Conservation (phyloP, 2,113 vertebrate species). For the Casuarius casuarius region DNA sequence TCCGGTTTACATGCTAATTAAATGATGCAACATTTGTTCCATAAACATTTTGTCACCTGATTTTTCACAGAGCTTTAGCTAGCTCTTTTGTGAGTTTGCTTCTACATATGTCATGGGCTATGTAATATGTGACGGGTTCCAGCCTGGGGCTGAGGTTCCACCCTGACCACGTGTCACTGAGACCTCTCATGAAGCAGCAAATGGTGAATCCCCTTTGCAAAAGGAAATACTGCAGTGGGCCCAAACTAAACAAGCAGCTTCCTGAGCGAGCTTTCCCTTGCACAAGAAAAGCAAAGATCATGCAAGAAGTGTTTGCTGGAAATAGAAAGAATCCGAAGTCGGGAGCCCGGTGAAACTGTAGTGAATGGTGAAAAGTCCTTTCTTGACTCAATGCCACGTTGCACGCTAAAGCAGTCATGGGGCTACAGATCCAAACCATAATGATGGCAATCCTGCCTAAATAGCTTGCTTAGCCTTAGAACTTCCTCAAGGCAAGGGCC, state of each 20-base stretch:
- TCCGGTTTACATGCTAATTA: not conserved
- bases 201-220: rapidly evolving
- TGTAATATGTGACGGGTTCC: not conserved
- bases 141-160: not conserved
- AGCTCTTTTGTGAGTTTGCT: not conserved
- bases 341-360: rapidly evolving
- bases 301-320: rapidly evolving
- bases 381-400: not conserved
- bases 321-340: not conserved
- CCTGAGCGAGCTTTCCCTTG: not conserved
- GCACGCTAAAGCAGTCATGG: not conserved
- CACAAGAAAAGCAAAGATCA: not conserved
- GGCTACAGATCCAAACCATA: not conserved
- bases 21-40: not conserved
- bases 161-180: rapidly evolving
- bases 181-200: rapidly evolving
- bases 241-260: rapidly evolving
- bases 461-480: not conserved
- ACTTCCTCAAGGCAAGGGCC: not conserved
- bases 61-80: not conserved
- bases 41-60: not conserved
- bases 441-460: not conserved
- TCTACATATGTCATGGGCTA: not conserved
- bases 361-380: not conserved
- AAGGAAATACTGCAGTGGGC: not conserved